Conservation (phyloP, 2,113 vertebrate species). For the Accipiter cooperii region DNA sequence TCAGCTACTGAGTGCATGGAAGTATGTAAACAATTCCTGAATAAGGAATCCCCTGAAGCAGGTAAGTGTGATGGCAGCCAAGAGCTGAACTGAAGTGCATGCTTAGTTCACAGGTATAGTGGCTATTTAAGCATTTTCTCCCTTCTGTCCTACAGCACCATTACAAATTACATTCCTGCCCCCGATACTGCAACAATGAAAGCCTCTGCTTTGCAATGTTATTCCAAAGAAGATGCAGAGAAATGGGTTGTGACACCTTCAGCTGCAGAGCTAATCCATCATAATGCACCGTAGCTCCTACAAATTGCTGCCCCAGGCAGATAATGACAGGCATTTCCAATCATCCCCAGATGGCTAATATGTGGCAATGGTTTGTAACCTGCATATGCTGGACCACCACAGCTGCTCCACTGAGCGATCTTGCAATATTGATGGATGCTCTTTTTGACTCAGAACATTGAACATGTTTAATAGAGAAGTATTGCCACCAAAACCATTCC, state of each 20-base stretch:
- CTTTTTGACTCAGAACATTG: neutral
- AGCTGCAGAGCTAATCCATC: conserved; percentile 24
- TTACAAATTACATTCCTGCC: neutral
- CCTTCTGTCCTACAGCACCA: neutral
- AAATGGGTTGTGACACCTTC: neutral
- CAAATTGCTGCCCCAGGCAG: conserved; percentile 4
- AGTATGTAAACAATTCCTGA: neutral
- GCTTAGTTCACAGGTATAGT: neutral
- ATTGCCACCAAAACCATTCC: conserved; percentile 3
- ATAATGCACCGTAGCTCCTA: neutral
- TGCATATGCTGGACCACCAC: neutral
- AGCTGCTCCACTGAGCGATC: conserved; percentile 46
- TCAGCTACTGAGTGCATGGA: neutral
- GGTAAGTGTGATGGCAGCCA: neutral
- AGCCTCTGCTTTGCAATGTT: neutral
- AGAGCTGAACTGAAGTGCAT: neutral
- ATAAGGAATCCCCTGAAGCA: neutral
- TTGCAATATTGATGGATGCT: conserved; percentile 19
- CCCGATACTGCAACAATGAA: neutral
- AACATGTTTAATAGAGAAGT: conserved; percentile 5
- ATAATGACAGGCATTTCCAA: neutral
- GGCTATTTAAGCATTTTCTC: neutral
- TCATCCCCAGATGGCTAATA: conserved; percentile 45
- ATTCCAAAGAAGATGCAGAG: neutral
- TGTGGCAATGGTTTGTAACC: neutral